phyloP scores from a whole-genome alignment of 2,113 vertebrate species.

The Cynoglossus semilaevis region DNA sequence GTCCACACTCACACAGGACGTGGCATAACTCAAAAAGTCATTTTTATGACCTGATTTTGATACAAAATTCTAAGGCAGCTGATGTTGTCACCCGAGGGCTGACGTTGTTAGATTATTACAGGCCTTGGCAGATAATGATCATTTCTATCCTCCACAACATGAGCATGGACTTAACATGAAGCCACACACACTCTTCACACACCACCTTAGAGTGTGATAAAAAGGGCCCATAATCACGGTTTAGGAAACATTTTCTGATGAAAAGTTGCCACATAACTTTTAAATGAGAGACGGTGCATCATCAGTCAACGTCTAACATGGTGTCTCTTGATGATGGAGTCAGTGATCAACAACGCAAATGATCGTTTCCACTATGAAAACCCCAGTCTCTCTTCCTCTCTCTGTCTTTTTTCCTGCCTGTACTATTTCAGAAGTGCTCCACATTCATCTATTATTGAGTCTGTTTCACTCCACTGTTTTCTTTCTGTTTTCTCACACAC shows the following conservation, averaged over 20 bases:
- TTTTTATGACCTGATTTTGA: too few species aligned
- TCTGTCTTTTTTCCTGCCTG: conserved; percentile 6
- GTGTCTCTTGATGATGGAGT: conserved; percentile 45
- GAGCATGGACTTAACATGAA: too few species aligned
- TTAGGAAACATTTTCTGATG: not conserved
- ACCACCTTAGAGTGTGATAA: too few species aligned
- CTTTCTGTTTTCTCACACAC: conserved; percentile 61
- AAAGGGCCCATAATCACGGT: too few species aligned
- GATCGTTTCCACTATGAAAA: conserved; percentile 51
- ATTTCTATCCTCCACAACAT: too few species aligned
- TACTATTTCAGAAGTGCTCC: conserved; percentile 76
- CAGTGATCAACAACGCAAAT: conserved; percentile 44
- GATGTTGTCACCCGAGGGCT: too few species aligned
- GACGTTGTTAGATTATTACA: too few species aligned
- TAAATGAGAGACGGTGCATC: conserved; percentile 10
- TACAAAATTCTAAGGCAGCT: too few species aligned
- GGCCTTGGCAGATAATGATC: too few species aligned
- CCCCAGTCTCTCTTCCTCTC: conserved; percentile 28
- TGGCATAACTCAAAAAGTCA: too few species aligned
- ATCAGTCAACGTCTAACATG: conserved; percentile 33
- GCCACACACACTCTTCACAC: too few species aligned
- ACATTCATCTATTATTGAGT: conserved; percentile 77
- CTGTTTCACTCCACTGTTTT: conserved; percentile 70
- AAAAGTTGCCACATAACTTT: conserved; percentile 6
- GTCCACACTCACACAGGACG: too few species aligned